Evolutionary conservation across 1,140 invertebrate genomes (phyloP).

Genomic region (Euwallacea similis): DNA sequence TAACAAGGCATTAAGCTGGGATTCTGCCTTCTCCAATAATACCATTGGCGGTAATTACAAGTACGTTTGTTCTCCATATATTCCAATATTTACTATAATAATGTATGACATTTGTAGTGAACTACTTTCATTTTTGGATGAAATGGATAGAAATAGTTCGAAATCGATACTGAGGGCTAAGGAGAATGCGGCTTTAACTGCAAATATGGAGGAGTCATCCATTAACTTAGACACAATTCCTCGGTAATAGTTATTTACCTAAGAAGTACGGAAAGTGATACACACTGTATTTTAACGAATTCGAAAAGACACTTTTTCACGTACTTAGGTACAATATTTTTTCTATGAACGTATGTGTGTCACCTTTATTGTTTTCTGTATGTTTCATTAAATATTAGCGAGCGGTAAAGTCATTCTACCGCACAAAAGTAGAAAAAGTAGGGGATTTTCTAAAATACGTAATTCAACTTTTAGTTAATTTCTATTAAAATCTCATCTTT

Average conservation of each 20-base stretch:
- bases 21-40: neutral
- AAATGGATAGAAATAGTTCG: slow-evolving; percentile 48
- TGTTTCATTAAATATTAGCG: no score
- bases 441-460: neutral
- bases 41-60: slow-evolving; percentile 6
- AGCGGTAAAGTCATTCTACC: no score
- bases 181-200: slow-evolving; percentile 37
- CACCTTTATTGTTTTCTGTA: no score
- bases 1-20: no score
- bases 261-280: no score
- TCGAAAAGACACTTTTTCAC: neutral
- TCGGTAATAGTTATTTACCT: slow-evolving; percentile 33
- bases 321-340: no score
- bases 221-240: slow-evolving; percentile 46
- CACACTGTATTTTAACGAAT: no score
- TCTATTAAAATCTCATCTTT: neutral
- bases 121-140: slow-evolving; percentile 49
- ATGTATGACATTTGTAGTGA: slow-evolving; percentile 40
- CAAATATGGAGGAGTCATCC: slow-evolving; percentile 40
- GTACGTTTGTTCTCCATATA: neutral
- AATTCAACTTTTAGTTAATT: no score
- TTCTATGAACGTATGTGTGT: no score
- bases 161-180: slow-evolving; percentile 45
- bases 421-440: no score
- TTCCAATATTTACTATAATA: neutral